Base-by-base conservation (phyloP, 2,797 vertebrate genomes). In the Florisuga fusca region DNA sequence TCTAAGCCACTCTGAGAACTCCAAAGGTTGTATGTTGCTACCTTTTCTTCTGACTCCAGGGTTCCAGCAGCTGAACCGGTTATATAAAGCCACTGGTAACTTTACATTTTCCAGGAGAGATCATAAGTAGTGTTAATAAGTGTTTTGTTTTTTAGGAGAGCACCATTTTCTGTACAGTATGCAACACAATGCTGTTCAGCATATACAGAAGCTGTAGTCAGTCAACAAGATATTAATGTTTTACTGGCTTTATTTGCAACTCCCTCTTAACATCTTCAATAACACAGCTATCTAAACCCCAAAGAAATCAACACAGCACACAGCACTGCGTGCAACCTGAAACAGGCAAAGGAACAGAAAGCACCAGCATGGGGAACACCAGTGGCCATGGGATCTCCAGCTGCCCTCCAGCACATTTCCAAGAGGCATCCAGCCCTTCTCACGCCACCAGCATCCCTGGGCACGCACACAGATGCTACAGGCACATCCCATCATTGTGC, bases 321-420 rank as follows among this genome's bases (percentile, higher is more conserved):
- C 55, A 69, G 59, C 23, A 8, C 68, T 16, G 15, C 1, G 3
- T 29, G 75, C 45, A 14, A 46, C 17, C 51, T 53, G 51, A 58
- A 75, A 64, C 3, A 1, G 69, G 73, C 36, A 26, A 16, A n/a
- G 43, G 43, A 53, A 64, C 12, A 1, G 0, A 46, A 18, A 64
- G 81, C 0, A 1, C 59, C 0, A 0, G 27, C 1, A 1, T 14
- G n/a, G 23, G 16, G 50, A 51, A 33, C 0, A 1, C 46, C 23
- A 1, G 2, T 33, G 31, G 58, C 51, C 2, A 0, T 0, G 3
- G 43, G 15, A 46, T 41, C n/a, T 59, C 53, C 77, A 71, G 38
- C 83, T 58, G 25, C 29, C 36, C 11, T 4, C 76, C 11, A 63
- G 36, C 33, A 48, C 0, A 1, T 13, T 31, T 33, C 43, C 10